Percentiles rank a stretch among this genome's conserved stretches.
phyloP scores from a whole-genome alignment of 2,797 vertebrate species.

The Bradypus variegatus region DNA sequence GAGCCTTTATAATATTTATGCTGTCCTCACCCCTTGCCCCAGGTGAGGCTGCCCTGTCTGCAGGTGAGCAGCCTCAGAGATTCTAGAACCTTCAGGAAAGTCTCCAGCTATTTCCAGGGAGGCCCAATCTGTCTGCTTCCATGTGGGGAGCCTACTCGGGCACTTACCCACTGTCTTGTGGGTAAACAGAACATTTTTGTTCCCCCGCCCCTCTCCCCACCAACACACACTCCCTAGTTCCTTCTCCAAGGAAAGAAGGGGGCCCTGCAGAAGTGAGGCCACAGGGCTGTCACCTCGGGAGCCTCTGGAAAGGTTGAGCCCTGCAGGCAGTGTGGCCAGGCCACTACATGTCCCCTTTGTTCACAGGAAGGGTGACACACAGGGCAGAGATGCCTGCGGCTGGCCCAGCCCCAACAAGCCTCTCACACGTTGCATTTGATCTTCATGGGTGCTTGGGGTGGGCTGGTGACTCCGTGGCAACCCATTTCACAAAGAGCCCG shows the following conservation, averaged over 20 bases:
- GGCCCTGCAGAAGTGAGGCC: background rate
- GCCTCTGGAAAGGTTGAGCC: background rate
- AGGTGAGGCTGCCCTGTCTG: no score
- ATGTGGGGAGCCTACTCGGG: no score
- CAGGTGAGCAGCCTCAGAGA: background rate
- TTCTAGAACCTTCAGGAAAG: background rate
- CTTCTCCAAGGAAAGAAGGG: background rate
- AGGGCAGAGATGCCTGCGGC: no score
- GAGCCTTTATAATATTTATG: background rate
- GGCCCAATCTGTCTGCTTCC: background rate
- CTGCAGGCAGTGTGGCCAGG: no score
- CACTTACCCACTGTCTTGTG: background rate
- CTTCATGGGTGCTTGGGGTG: background rate
- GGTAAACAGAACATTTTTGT: background rate
- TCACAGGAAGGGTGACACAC: no score
- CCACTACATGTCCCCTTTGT: no score
- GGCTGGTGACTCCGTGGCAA: background rate
- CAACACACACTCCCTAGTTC: background rate
- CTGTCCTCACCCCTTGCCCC: no score
- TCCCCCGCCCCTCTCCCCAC: background rate
- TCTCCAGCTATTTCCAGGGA: background rate
- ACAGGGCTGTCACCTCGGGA: background rate
- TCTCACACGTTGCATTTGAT: no score
- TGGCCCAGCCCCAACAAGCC: background rate
- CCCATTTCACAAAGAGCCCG: background rate